Evolutionary conservation across 2,888 invertebrate species (phyloP), one percentile per base, ranked within the genome.

Genomic region (Coenonympha arcania): DNA sequence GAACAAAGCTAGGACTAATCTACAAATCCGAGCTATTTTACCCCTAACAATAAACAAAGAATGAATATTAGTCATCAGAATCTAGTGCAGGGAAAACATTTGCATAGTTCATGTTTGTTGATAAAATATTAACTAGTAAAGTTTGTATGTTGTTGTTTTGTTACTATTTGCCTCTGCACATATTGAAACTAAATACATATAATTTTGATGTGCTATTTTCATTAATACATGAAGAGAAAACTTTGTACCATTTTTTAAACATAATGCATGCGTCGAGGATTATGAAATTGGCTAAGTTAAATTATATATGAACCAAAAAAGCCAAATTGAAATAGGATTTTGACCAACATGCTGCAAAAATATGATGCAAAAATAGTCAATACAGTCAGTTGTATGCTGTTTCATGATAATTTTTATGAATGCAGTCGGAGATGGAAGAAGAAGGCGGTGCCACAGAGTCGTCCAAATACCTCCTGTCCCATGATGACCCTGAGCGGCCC

Each of bases 401-500:
- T 26, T 9, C 16, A 34, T 19, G 18, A 22, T 16, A 4, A 31
- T 24, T 19, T 4, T 5, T 11, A 22, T 47, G 11, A 18, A 47
- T 39, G 11, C 74, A 87, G 87, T 83, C 86, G 64, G 87, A 87
- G 71, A 87, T 87, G 82, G 87, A 87, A 63, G 87, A 87, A 65
- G 87, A 87, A 76, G 81, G 79, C 53, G 72, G 70, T 61, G 73
- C 76, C 61, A 67, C 80, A 55, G 86, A 87, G 64, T 79, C 84
- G 64, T 84, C 85, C 56, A 85, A 86, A 73, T 86, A 84, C 71
- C 75, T 86, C 61, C 75, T 87, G 52, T 80, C 89, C 57, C 88
- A 87, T 28, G 83, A 89, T 68, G 81, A 89, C 72, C 88, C 90
- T 39, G 91, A 92, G 68, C 84, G 91, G 66, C 88, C 91, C 40